Evolutionary conservation across 2,888 invertebrate species (phyloP).

Genomic region (Hypolimnas misippus): DNA sequence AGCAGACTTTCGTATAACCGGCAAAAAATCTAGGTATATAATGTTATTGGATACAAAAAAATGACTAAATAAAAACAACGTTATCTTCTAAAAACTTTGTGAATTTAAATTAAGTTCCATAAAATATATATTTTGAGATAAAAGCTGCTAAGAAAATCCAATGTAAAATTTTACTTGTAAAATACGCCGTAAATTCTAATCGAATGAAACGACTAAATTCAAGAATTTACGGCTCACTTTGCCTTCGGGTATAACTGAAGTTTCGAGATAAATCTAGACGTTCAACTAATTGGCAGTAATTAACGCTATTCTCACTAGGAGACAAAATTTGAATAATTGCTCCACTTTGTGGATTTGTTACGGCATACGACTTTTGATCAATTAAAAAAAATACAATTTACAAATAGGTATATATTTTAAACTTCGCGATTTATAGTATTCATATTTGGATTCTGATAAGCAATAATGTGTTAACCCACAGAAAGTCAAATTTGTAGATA

Average conservation of each 20-base stretch:
- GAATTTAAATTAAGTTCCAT: neutral
- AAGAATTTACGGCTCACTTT: conserved; percentile 5
- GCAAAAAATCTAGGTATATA: too few species aligned
- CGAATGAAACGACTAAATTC: neutral
- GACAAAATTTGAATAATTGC: conserved; percentile 6
- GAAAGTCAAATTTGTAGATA: too few species aligned
- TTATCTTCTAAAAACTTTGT: too few species aligned
- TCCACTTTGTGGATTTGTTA: conserved; percentile 1
- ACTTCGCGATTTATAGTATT: too few species aligned
- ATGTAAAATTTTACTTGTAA: neutral
- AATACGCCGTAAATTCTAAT: neutral
- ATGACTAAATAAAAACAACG: too few species aligned
- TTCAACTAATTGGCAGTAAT: conserved; percentile 5
- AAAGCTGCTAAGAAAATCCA: neutral
- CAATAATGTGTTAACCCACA: too few species aligned
- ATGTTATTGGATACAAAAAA: too few species aligned
- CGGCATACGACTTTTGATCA: too few species aligned
- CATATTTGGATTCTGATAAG: too few species aligned
- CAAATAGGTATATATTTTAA: too few species aligned
- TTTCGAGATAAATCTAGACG: conserved; percentile 10
- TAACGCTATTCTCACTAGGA: conserved; percentile 8
- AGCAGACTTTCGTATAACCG: too few species aligned
- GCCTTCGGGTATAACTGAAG: conserved; percentile 1
- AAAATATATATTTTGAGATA: neutral
- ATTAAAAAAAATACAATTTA: too few species aligned